Conservation (phyloP, 1,140 invertebrate species). For the Hesperophylax magnus region DNA sequence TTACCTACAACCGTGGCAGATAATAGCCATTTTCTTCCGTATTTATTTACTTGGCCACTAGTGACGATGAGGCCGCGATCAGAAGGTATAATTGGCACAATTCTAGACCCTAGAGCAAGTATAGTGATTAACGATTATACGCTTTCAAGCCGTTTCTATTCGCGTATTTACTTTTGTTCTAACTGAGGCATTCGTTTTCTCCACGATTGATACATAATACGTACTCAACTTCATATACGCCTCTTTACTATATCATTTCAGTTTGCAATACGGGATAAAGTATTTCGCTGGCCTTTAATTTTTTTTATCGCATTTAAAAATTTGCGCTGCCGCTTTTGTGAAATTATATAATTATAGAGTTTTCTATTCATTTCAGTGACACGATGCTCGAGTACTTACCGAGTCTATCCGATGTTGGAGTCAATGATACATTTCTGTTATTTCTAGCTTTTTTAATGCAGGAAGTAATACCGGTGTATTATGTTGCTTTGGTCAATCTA, state of each 20-base stretch:
- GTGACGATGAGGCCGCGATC: conserved; percentile 9
- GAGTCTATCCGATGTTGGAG: neutral
- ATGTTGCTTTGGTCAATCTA: too few relatives aligned
- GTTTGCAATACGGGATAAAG: conserved; percentile 9
- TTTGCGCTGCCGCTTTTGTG: conserved; percentile 9
- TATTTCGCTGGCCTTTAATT: conserved; percentile 8
- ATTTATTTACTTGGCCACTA: conserved; percentile 22
- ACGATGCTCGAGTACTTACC: neutral
- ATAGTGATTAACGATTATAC: conserved; percentile 47
- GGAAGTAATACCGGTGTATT: too few relatives aligned
- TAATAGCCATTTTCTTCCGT: conserved; percentile 10
- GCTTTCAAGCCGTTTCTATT: conserved; percentile 40
- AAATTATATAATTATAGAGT: neutral
- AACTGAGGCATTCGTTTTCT: neutral
- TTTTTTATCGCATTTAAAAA: conserved; percentile 14
- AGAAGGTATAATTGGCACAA: conserved; percentile 44
- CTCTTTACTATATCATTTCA: neutral
- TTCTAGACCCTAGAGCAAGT: conserved; percentile 24
- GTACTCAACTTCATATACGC: neutral
- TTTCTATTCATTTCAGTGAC: neutral
- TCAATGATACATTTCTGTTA: neutral
- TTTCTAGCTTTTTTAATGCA: neutral
- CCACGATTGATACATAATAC: conserved; percentile 4
- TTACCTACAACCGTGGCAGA: neutral
- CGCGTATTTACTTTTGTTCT: conserved; percentile 31